These are phyloP conservation scores for Apantesis nais DNA, from an alignment of 2,888 invertebrate species.

Conservation along the genomic window DNA sequence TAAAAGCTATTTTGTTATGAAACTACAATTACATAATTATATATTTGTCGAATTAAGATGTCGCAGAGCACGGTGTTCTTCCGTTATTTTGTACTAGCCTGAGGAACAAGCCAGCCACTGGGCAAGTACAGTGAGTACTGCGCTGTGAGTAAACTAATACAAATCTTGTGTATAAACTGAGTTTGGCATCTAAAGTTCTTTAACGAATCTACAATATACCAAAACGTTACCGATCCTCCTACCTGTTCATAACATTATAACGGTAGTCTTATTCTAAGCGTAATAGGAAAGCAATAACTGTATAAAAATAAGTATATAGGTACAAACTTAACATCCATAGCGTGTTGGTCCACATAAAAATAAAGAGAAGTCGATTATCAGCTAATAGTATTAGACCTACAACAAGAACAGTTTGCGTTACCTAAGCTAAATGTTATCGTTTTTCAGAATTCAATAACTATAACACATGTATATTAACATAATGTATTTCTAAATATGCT, in stretches of 20 bases:
- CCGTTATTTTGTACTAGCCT: conserved; percentile 7
- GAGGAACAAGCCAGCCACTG: not conserved
- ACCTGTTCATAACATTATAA: conserved; percentile 30
- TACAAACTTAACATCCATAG: conserved; percentile 52
- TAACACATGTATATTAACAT: not conserved
- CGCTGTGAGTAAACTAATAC: conserved; percentile 28
- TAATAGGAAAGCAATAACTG: conserved; percentile 56
- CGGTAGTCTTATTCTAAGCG: conserved; percentile 51
- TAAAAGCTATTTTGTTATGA: conserved; percentile 57
- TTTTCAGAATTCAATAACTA: not conserved
- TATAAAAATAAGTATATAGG: conserved; percentile 61
- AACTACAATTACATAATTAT: conserved; percentile 45
- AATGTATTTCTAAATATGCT: not conserved
- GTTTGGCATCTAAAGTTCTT: conserved; percentile 57
- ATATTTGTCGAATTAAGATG: conserved; percentile 33
- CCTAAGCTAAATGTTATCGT: not conserved
- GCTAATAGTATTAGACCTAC: conserved; percentile 35
- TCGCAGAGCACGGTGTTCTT: conserved; percentile 6
- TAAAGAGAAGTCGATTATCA: conserved; percentile 38
- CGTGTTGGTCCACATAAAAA: conserved; percentile 61
- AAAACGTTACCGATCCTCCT: conserved; percentile 6
- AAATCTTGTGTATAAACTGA: conserved; percentile 46
- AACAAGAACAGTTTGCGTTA: conserved; percentile 12
- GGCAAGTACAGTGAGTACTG: conserved; percentile 22
- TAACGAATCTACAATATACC: conserved; percentile 39